Base-by-base conservation (phyloP, 2,888 invertebrate species). In the Atherix ibis region DNA sequence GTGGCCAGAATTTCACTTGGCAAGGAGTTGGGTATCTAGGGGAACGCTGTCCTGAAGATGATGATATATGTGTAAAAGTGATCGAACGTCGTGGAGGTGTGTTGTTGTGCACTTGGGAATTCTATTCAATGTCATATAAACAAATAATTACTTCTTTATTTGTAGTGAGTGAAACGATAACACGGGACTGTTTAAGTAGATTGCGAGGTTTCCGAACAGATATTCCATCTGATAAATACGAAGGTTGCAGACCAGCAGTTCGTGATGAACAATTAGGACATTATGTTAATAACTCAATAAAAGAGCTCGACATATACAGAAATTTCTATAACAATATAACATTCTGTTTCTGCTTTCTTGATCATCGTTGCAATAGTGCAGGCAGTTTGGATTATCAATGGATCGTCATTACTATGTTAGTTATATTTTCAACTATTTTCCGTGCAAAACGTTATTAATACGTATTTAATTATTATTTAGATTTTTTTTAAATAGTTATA, bases 341-440 rank as follows among this genome's bases (percentile, higher is more conserved):
- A 25, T 91, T 79, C 71, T 91, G 89, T 56, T 87, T 89, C 58
- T 91, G 89, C 55, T 87, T 84, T 54, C 75, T 89, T 43, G 88
- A 89, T 57, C 82, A 89, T 52, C 71, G 88, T 49, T 89, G 89
- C 58, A 91, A 91, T 50, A 56, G 64, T 3, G 49, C 36, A 9
- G 18, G n/a, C n/a, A n/a, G n/a, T n/a, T n/a, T n/a, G n/a, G n/a
- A n/a, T n/a, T n/a, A n/a, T n/a, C n/a, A n/a, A n/a, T n/a, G n/a
- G n/a, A n/a, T n/a, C n/a, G n/a, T n/a, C n/a, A n/a, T n/a, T n/a
- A n/a, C n/a, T n/a, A n/a, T n/a, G n/a, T n/a, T n/a, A n/a, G n/a
- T n/a, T n/a, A n/a, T n/a, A n/a, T n/a, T n/a, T n/a, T n/a, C n/a
- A n/a, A n/a, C n/a, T n/a, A n/a, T n/a, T n/a, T n/a, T n/a, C n/a